Conservation (phyloP, 2,888 invertebrate species). For the Alloplasta piceator region DNA sequence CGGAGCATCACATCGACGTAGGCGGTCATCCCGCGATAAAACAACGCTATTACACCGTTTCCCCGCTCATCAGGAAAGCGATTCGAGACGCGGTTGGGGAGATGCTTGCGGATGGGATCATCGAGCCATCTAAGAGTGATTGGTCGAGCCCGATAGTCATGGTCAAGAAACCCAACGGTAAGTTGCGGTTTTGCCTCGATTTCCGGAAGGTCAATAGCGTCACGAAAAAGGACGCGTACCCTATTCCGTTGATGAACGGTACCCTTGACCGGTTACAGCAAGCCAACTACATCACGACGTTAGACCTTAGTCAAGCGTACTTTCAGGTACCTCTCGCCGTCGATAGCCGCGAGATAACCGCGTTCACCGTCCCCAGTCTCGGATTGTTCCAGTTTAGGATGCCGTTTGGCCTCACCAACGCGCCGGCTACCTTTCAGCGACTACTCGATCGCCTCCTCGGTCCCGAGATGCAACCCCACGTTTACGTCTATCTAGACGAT, state of each 20-base stretch:
- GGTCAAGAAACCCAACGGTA: conserved; percentile 5
- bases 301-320: too few relatives aligned
- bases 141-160: conserved; percentile 39
- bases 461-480: conserved; percentile 51
- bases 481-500: conserved; percentile 64
- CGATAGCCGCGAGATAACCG: too few relatives aligned
- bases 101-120: conserved; percentile 32
- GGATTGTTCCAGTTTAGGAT: conserved; percentile 75
- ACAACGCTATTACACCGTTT: conserved; percentile 24
- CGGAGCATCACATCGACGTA: conserved; percentile 7
- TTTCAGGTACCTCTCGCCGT: too few relatives aligned
- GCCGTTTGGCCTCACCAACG: conserved; percentile 72
- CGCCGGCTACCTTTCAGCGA: conserved; percentile 73
- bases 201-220: conserved; percentile 68
- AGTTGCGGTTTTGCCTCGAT: conserved; percentile 19
- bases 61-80: not conserved
- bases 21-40: conserved; percentile 13
- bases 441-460: conserved; percentile 71
- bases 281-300: conserved; percentile 66
- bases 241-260: conserved; percentile 63
- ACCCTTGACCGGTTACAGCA: conserved; percentile 73
- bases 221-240: conserved; percentile 66
- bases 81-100: conserved; percentile 8
- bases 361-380: conserved; percentile 61
- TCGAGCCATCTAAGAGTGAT: conserved; percentile 2